Evolutionary conservation across 2,888 invertebrate genomes (phyloP).

Genomic region (Altica lythri): DNA sequence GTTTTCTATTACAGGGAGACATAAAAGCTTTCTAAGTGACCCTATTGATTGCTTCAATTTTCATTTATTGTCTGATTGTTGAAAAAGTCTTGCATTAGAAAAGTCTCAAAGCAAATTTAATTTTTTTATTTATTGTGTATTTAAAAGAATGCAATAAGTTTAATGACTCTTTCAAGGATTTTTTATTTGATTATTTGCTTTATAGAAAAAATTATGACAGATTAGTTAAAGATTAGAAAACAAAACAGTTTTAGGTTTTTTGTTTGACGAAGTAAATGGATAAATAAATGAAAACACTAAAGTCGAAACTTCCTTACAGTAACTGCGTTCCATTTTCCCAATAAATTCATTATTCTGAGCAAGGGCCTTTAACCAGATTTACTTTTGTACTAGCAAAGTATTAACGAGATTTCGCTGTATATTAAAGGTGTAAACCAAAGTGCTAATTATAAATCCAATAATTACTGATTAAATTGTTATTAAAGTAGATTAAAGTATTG

Average conservation of each 20-base stretch:
- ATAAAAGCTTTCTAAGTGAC: constrained; percentile 6
- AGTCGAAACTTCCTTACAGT: too few relatives aligned
- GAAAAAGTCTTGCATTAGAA: neutral
- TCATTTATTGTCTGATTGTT: constrained; percentile 12
- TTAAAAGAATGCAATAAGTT: too few relatives aligned
- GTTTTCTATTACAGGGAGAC: constrained; percentile 24
- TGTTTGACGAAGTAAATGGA: too few relatives aligned
- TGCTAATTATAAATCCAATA: constrained; percentile 53
- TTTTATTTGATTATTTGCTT: too few relatives aligned
- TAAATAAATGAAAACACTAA: too few relatives aligned
- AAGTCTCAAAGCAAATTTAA: neutral
- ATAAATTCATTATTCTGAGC: constrained; percentile 28
- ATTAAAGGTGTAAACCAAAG: constrained; percentile 43
- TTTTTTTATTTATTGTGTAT: too few relatives aligned
- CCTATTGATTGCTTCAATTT: constrained; percentile 21
- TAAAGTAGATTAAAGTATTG: constrained; percentile 53
- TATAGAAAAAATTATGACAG: too few relatives aligned
- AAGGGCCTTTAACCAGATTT: constrained; percentile 18
- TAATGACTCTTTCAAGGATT: too few relatives aligned
- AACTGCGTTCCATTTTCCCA: constrained; percentile 4
- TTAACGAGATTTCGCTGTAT: constrained; percentile 36
- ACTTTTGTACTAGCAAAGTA: constrained; percentile 30
- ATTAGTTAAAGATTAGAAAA: too few relatives aligned
- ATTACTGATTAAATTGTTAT: constrained; percentile 54
- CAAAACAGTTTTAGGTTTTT: too few relatives aligned